Percentiles rank a stretch among this genome's conserved stretches.
Conservation (phyloP, 1,140 invertebrate genomes). For the Aphidius ervi region DNA sequence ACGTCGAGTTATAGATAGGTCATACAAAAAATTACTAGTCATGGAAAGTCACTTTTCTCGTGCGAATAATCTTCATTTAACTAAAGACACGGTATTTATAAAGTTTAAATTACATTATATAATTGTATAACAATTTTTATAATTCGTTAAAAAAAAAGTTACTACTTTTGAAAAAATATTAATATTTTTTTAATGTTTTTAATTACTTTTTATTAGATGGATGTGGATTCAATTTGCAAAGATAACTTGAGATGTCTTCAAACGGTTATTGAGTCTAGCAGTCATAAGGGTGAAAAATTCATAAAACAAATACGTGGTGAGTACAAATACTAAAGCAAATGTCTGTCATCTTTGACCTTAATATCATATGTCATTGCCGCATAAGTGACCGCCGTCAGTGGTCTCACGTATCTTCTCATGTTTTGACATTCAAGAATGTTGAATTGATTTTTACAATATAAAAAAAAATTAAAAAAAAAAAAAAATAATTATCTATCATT, state of each 20-base stretch:
- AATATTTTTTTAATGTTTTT: too few relatives aligned
- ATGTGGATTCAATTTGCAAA: constrained; percentile 69
- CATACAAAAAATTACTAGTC: constrained; percentile 54
- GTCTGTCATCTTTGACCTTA: constrained; percentile 17
- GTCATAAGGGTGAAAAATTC: constrained; percentile 44
- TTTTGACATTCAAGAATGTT: constrained; percentile 17
- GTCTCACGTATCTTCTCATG: constrained; percentile 28
- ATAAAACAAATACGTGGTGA: constrained; percentile 49
- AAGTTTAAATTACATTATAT: not conserved
- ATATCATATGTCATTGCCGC: constrained; percentile 29
- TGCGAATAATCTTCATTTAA: constrained; percentile 41
- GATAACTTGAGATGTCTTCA: constrained; percentile 69
- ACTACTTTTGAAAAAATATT: too few relatives aligned
- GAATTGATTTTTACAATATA: not conserved
- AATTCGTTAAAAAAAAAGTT: too few relatives aligned
- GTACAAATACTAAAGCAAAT: constrained; percentile 33
- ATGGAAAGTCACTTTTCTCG: constrained; percentile 57
- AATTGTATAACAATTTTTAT: not conserved
- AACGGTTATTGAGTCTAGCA: constrained; percentile 53
- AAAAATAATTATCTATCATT: too few relatives aligned
- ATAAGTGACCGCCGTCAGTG: constrained; percentile 33
- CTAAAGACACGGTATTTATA: constrained; percentile 55
- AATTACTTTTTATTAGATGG: constrained; percentile 53
- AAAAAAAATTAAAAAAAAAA: not conserved
- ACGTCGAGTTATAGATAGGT: constrained; percentile 56